Evolutionary conservation across 2,113 vertebrate species (phyloP).

Genomic region (Channa argus): DNA sequence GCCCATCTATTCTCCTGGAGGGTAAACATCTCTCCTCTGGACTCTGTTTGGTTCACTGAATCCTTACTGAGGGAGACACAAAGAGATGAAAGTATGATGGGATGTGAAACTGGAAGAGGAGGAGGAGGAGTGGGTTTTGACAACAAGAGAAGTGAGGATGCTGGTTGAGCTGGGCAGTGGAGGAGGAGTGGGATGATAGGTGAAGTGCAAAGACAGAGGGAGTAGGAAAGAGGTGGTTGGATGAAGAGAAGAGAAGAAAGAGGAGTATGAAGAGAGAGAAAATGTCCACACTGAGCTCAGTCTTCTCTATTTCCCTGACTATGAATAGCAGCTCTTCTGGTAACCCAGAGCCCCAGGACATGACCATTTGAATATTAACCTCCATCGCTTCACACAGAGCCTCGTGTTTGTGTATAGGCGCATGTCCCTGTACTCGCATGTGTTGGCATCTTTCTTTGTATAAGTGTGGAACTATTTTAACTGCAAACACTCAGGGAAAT

Average conservation of each 20-base stretch:
- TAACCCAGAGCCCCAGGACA: constrained; percentile 78
- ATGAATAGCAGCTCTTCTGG: constrained; percentile 81
- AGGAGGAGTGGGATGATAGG: constrained; percentile 74
- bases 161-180: constrained; percentile 62
- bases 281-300: constrained; percentile 49
- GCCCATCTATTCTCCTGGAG: constrained; percentile 51
- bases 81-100: constrained; percentile 62
- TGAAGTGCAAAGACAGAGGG: constrained; percentile 69
- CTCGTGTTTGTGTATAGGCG: constrained; percentile 38
- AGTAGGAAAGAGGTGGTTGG: constrained; percentile 52
- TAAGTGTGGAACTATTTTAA: constrained; percentile 43
- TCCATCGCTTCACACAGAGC: constrained; percentile 65
- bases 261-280: constrained; percentile 46
- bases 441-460: constrained; percentile 31
- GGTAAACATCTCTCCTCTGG: constrained; percentile 62
- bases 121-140: constrained; percentile 56
- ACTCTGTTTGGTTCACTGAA: constrained; percentile 69
- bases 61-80: constrained; percentile 65
- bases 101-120: constrained; percentile 53
- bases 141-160: constrained; percentile 66
- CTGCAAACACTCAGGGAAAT: constrained; percentile 40
- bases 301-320: constrained; percentile 67
- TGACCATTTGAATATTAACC: constrained; percentile 78
- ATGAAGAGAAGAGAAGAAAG: constrained; percentile 46
- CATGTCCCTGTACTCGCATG: constrained; percentile 39